phyloP scores from a whole-genome alignment of 1,140 invertebrate genomes.

The Aleiodes sp. region DNA sequence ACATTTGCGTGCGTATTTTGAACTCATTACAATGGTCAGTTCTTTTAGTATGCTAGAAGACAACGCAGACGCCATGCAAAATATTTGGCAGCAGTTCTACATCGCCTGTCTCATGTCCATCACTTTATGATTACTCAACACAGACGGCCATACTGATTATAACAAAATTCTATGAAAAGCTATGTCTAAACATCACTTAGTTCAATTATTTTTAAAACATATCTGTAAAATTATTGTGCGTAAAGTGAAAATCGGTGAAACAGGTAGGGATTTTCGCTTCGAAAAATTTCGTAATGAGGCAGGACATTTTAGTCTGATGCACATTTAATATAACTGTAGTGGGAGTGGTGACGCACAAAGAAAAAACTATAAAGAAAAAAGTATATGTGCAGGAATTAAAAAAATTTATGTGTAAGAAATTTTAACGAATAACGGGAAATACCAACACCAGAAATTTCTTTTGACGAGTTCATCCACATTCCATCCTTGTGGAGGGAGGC shows the following conservation, averaged over 20 bases:
- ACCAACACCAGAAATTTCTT: neutral
- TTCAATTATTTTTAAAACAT: neutral
- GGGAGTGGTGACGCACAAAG: too few species aligned
- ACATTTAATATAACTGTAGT: neutral
- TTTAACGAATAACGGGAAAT: slow-evolving; percentile 10
- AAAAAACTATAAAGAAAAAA: neutral
- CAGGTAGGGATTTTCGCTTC: neutral
- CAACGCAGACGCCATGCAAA: neutral
- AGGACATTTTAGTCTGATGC: neutral
- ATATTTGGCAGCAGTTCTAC: slow-evolving; percentile 3
- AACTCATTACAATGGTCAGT: slow-evolving; percentile 3
- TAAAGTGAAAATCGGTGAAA: neutral
- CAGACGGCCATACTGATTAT: neutral
- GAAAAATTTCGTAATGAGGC: neutral
- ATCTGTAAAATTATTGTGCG: neutral
- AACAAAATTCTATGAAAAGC: neutral
- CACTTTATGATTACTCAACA: slow-evolving; percentile 9
- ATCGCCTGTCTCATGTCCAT: slow-evolving; percentile 17
- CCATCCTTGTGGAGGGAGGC: neutral
- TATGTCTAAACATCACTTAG: neutral
- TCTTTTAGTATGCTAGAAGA: neutral
- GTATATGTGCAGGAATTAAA: neutral
- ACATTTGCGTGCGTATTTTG: neutral
- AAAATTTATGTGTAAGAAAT: neutral
- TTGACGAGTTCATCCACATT: neutral